Evolutionary conservation across 2,888 invertebrate genomes (phyloP), one percentile per base, ranked within the genome.

Genomic region (Lasioglossum zephyrum): DNA sequence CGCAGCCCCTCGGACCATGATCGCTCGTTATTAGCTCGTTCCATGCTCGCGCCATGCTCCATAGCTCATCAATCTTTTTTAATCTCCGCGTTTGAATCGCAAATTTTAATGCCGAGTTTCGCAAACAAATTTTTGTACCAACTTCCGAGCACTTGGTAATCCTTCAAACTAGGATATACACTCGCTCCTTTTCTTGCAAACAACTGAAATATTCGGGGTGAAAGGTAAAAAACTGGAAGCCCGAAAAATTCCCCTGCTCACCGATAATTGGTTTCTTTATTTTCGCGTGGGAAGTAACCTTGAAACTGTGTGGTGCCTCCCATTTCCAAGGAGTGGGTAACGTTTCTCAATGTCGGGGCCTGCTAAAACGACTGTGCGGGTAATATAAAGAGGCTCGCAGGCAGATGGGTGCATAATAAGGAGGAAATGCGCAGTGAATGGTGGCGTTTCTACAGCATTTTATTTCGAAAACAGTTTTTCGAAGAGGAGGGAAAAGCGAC

Each of bases 361-460:
- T 63, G 63, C 16, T 63, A 16, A 63, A 63, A 31, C 63, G 31
- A 13, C 26, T 63, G 63, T 63, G 63, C 63, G 31, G 63, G 63
- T 31, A 31, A 63, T 63, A 31, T 31, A 31, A 63, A 63, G 63
- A 31, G 31, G 6, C 63, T 11, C 26, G 31, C 16, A 31, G 31
- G 63, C 63, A 63, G 63, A 63, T 63, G 63, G 63, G 63, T 26
- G 63, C 63, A 63, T 63, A 63, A 63, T 63, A 63, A 63, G 63
- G 26, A 63, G 63, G 63, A 63, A 63, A 63, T 63, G 63, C 31
- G 5, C 63, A 31, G 31, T 31, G 63, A 63, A 63, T 63, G 31
- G 60, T 63, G 26, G 63, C 2, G 63, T 4, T 11, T 13, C 13
- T n/a, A 13, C 26, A 16, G 63, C 63, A 4, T 31, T 63, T 31